Evolutionary conservation across 2,797 vertebrate species (phyloP).

Genomic region (Fundulus diaphanus): DNA sequence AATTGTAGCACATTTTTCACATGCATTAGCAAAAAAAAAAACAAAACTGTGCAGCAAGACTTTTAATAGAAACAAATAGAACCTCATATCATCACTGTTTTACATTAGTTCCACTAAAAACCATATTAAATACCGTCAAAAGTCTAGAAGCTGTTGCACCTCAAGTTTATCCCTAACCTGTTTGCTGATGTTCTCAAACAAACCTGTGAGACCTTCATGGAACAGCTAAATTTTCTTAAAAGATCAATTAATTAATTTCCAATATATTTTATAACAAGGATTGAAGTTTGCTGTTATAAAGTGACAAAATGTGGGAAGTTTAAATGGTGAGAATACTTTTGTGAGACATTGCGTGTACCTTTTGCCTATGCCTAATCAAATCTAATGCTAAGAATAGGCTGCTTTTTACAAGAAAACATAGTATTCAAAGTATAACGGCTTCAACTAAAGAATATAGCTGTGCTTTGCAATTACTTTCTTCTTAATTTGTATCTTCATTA

Average conservation of each 20-base stretch:
- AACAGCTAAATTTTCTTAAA: neutral
- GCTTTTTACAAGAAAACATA: neutral
- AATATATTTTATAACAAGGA: no score
- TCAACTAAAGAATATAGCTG: neutral
- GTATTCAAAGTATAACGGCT: neutral
- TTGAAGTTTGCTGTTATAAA: neutral
- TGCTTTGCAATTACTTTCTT: conserved; percentile 7
- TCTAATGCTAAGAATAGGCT: neutral
- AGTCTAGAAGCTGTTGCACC: no score
- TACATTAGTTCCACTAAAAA: no score
- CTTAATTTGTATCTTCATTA: conserved; percentile 19
- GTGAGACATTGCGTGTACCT: neutral
- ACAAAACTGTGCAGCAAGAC: no score
- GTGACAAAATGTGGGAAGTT: neutral
- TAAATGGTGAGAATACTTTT: neutral
- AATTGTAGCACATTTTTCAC: no score
- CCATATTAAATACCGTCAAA: no score
- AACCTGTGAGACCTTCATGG: neutral
- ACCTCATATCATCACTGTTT: no score
- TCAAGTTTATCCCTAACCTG: no score
- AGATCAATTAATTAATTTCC: no score
- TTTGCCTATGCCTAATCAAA: no score
- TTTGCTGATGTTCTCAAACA: neutral
- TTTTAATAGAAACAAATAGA: no score
- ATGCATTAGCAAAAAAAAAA: no score